phyloP scores from a whole-genome alignment of 2,797 vertebrate genomes.

The Chloroceryle amazona region DNA sequence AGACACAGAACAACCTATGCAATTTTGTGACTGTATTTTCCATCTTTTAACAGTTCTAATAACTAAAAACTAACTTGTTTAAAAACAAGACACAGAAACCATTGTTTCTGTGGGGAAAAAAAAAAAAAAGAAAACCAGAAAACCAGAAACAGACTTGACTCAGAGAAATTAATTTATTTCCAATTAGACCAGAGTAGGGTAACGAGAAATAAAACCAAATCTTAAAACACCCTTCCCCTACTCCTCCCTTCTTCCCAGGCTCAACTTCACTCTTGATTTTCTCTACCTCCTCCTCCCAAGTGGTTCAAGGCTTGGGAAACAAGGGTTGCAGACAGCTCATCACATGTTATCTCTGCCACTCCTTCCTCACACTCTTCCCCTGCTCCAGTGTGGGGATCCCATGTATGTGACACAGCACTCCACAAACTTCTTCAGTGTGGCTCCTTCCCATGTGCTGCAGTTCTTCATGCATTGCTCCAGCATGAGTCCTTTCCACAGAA shows the following conservation, averaged over 20 bases:
- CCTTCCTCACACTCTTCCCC: neutral
- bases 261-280: neutral
- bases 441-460: neutral
- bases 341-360: rapidly evolving
- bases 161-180: neutral
- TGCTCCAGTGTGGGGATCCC: neutral
- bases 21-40: neutral
- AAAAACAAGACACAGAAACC: neutral
- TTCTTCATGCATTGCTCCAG: neutral
- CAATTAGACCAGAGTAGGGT: neutral
- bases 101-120: neutral
- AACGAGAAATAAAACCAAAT: neutral
- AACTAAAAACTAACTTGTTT: too few species aligned
- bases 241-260: rapidly evolving
- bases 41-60: neutral
- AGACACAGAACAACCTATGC: neutral
- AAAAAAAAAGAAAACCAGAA: too few species aligned
- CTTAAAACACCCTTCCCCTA: rapidly evolving
- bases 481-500: neutral
- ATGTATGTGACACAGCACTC: neutral
- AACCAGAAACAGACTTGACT: neutral
- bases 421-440: too few species aligned
- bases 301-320: rapidly evolving
- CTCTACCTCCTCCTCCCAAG: rapidly evolving
- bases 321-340: neutral